Evolutionary conservation across 1,140 invertebrate species (phyloP).

Genomic region (Psix sp.): DNA sequence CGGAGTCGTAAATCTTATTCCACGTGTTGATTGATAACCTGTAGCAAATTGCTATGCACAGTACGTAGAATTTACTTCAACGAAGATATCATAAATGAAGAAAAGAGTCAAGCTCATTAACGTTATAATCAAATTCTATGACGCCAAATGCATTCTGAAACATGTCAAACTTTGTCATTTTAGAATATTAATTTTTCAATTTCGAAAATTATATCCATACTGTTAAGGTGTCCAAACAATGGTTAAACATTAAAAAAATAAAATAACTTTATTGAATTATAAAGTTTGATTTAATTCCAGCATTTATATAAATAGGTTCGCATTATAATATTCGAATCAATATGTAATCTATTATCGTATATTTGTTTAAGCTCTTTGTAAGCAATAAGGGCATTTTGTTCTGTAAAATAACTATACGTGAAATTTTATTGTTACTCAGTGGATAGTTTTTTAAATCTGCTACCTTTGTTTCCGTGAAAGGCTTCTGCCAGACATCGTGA

Average conservation of each 20-base stretch:
- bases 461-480: conserved; percentile 56
- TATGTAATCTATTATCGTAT: conserved; percentile 58
- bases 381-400: conserved; percentile 49
- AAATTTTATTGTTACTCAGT: conserved; percentile 54
- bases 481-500: conserved; percentile 55
- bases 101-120: conserved; percentile 45
- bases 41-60: conserved; percentile 49
- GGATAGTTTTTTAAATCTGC: conserved; percentile 53
- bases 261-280: no score
- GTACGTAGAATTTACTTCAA: conserved; percentile 34
- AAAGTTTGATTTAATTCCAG: no score
- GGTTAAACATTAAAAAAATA: no score
- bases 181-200: no score
- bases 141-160: conserved; percentile 45
- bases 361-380: conserved; percentile 45
- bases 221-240: no score
- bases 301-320: no score
- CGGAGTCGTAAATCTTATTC: conserved; percentile 48
- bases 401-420: conserved; percentile 44
- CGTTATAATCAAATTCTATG: conserved; percentile 38
- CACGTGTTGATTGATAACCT: conserved; percentile 50
- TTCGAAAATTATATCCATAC: no score
- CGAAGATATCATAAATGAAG: conserved; percentile 36
- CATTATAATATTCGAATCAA: no score
- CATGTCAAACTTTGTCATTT: no score